A percentile compares a stretch with the other conserved stretches of the same genome.
These are phyloP conservation scores for Tipula helvola DNA, from an alignment of 2,888 invertebrate genomes.

Conservation along the genomic window DNA sequence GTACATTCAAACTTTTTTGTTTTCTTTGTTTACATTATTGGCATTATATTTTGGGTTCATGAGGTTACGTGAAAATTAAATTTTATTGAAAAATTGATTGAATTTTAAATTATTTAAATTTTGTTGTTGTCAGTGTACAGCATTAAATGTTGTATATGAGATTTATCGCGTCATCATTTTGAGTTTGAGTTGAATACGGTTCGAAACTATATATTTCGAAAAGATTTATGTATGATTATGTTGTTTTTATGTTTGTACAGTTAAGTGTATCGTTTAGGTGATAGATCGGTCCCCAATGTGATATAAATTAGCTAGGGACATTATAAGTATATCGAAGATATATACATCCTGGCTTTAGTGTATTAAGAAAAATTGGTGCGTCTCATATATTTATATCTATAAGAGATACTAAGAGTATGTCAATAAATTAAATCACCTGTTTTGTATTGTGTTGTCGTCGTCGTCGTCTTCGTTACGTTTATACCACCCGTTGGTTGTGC, in stretches of 20 bases:
- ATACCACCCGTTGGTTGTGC: not conserved
- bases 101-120: not conserved
- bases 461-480: not conserved
- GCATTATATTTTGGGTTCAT: not conserved
- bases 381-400: too few relatives aligned
- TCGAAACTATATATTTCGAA: not conserved
- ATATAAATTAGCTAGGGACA: not conserved
- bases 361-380: not conserved
- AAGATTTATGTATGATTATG: not conserved
- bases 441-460: not conserved
- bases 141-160: not conserved
- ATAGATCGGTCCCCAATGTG: not conserved
- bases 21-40: not conserved
- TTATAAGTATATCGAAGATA: not conserved
- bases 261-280: not conserved
- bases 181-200: not conserved
- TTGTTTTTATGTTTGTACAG: not conserved
- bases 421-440: not conserved
- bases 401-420: not conserved
- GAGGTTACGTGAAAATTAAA: not conserved
- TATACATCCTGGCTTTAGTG: not conserved
- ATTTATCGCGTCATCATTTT: too few relatives aligned
- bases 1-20: not conserved
- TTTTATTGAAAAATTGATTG: not conserved
- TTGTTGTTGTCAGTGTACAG: not conserved